phyloP scores from a whole-genome alignment of 2,888 invertebrate species.

The Cartodere bifasciata region DNA sequence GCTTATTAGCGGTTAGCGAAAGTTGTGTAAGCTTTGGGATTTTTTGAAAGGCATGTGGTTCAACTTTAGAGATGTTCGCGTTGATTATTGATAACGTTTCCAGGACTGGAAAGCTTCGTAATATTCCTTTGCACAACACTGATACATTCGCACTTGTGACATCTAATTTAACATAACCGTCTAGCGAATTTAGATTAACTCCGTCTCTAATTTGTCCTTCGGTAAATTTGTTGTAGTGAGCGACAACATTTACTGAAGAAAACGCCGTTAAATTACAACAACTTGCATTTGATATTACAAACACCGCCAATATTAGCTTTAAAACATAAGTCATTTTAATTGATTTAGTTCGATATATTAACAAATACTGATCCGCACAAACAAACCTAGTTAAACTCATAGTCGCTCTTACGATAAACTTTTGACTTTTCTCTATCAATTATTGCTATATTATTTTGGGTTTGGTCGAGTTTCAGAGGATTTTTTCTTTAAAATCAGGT shows the following conservation, averaged over 20 bases:
- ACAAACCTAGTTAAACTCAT: too few species aligned
- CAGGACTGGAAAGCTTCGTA: slow-evolving; percentile 20
- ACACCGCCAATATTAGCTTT: too few species aligned
- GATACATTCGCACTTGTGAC: slow-evolving; percentile 20
- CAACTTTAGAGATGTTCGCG: slow-evolving; percentile 20
- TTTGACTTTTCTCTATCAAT: too few species aligned
- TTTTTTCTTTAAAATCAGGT: too few species aligned
- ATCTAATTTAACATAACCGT: slow-evolving; percentile 15
- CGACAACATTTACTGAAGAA: neutral
- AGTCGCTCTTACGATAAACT: too few species aligned
- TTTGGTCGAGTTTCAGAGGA: too few species aligned
- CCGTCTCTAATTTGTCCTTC: neutral
- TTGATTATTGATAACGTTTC: slow-evolving; percentile 19
- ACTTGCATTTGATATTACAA: too few species aligned
- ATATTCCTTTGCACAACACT: slow-evolving; percentile 23
- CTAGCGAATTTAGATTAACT: slow-evolving; percentile 7
- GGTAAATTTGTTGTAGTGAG: slow-evolving; percentile 1
- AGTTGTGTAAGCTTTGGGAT: slow-evolving; percentile 18
- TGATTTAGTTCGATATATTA: too few species aligned
- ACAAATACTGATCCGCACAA: too few species aligned
- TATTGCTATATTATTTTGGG: too few species aligned
- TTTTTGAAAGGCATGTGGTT: slow-evolving; percentile 21
- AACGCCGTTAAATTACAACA: neutral
- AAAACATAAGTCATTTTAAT: too few species aligned
- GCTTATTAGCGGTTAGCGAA: slow-evolving; percentile 22